Percentiles rank a stretch among this genome's conserved stretches.
These are phyloP conservation scores for Macropis europaea DNA, from an alignment of 2,888 invertebrate species.

Conservation along the genomic window DNA sequence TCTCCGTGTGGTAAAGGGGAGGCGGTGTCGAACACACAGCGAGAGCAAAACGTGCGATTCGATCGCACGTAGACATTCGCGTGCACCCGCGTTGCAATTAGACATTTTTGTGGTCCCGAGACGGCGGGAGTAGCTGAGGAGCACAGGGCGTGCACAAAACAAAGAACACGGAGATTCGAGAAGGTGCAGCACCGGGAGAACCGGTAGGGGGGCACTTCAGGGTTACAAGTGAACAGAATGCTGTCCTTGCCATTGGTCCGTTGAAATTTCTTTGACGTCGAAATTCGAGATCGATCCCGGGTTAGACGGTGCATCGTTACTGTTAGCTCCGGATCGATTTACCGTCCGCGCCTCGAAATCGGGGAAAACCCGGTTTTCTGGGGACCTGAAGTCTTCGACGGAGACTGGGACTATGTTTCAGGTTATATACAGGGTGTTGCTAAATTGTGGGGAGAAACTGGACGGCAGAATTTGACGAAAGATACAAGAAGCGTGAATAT, in stretches of 20 bases:
- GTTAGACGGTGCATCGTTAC: slow-evolving; percentile 5
- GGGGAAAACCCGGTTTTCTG: no score
- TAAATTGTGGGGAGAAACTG: no score
- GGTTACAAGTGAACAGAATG: slow-evolving; percentile 55
- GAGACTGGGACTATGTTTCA: no score
- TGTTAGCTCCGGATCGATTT: not conserved
- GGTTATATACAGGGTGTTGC: no score
- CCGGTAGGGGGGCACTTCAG: slow-evolving; percentile 54
- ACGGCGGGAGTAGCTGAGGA: slow-evolving; percentile 8
- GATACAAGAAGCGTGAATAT: no score
- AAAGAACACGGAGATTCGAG: slow-evolving; percentile 41
- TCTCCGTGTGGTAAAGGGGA: slow-evolving; percentile 2
- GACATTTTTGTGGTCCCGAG: slow-evolving; percentile 56
- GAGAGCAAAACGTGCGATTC: slow-evolving; percentile 16
- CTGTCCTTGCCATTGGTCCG: slow-evolving; percentile 43
- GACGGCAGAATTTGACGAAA: no score
- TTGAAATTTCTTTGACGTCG: slow-evolving; percentile 27
- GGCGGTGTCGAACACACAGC: not conserved
- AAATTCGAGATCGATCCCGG: slow-evolving; percentile 21
- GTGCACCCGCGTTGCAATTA: slow-evolving; percentile 60
- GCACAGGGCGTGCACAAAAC: slow-evolving; percentile 12
- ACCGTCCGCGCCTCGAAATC: no score
- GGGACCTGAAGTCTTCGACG: no score
- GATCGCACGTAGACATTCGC: slow-evolving; percentile 31
- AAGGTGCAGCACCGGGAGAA: slow-evolving; percentile 55